Evolutionary conservation across 1,140 invertebrate genomes (phyloP).

Genomic region (Pogonomyrmex californicus): DNA sequence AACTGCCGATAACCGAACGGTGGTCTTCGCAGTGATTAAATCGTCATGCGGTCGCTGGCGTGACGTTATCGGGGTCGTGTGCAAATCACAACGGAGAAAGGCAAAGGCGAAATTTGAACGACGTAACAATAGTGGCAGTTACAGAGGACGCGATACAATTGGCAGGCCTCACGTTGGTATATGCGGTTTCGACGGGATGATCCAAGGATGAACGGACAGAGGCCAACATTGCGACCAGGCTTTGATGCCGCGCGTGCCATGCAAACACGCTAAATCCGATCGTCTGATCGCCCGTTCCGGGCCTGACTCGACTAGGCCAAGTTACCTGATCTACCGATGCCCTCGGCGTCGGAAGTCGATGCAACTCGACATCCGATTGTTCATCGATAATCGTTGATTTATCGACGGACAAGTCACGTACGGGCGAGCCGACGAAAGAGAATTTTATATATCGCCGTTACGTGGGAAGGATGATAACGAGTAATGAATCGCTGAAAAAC

Average conservation of each 20-base stretch:
- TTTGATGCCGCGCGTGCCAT: slow-evolving; percentile 70
- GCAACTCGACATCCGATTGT: slow-evolving; percentile 31
- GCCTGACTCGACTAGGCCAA: slow-evolving; percentile 49
- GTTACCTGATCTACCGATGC: slow-evolving; percentile 41
- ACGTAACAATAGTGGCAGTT: slow-evolving; percentile 71
- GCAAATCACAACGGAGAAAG: slow-evolving; percentile 72
- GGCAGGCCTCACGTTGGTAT: slow-evolving; percentile 63
- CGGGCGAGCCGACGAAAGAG: background rate
- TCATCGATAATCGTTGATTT: slow-evolving; percentile 43
- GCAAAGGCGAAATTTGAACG: slow-evolving; percentile 74
- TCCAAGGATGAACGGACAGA: slow-evolving; percentile 68
- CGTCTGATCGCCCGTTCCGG: slow-evolving; percentile 74
- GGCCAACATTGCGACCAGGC: slow-evolving; percentile 63
- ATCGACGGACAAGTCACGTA: background rate
- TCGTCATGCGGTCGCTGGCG: slow-evolving; percentile 51
- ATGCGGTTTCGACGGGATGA: slow-evolving; percentile 72
- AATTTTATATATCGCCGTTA: slow-evolving; percentile 6
- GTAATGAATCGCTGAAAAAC: background rate
- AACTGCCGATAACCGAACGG: slow-evolving; percentile 58
- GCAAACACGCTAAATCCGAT: slow-evolving; percentile 71
- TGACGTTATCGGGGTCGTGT: slow-evolving; percentile 67
- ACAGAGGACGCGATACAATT: slow-evolving; percentile 74
- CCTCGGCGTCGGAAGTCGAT: slow-evolving; percentile 33
- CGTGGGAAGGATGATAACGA: background rate
- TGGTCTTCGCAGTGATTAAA: slow-evolving; percentile 60